phyloP scores from a whole-genome alignment of 2,797 vertebrate genomes.

The Lepus oiostolus region DNA sequence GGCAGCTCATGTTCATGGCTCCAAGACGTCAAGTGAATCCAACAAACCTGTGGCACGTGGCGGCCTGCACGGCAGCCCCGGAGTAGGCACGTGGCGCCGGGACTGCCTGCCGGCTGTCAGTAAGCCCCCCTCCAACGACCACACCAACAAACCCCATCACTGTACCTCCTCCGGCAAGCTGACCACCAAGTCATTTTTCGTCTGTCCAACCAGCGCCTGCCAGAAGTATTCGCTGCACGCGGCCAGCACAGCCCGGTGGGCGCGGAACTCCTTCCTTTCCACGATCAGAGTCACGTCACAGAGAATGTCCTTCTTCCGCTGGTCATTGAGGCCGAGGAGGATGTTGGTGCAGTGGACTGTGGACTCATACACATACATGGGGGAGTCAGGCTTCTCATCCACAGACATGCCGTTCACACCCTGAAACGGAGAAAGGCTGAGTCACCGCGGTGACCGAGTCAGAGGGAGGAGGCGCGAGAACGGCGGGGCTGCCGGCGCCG shows the following conservation, averaged over 20 bases:
- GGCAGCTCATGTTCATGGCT: conserved; percentile 15
- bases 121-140: neutral
- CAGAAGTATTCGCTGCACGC: conserved; percentile 99
- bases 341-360: conserved; percentile 99
- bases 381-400: conserved; percentile 99
- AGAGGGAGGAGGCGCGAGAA: conserved; percentile 43
- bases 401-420: conserved; percentile 99
- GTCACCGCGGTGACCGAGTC: neutral
- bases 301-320: conserved; percentile 99
- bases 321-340: conserved; percentile 99
- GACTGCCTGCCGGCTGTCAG: neutral
- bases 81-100: neutral
- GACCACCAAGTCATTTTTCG: conserved; percentile 96
- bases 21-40: conserved; percentile 59
- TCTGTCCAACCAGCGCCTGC: conserved; percentile 96
- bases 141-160: conserved; percentile 66
- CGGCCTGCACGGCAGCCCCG: no score
- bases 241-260: conserved; percentile 98
- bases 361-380: conserved; percentile 99
- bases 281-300: conserved; percentile 99
- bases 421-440: conserved; percentile 89
- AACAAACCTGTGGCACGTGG: conserved; percentile 49
- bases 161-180: conserved; percentile 98
- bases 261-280: conserved; percentile 98
- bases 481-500: conserved; percentile 20